Evolutionary conservation across 2,888 invertebrate species (phyloP).

Genomic region (Scaptomyza cyrtandrae): DNA sequence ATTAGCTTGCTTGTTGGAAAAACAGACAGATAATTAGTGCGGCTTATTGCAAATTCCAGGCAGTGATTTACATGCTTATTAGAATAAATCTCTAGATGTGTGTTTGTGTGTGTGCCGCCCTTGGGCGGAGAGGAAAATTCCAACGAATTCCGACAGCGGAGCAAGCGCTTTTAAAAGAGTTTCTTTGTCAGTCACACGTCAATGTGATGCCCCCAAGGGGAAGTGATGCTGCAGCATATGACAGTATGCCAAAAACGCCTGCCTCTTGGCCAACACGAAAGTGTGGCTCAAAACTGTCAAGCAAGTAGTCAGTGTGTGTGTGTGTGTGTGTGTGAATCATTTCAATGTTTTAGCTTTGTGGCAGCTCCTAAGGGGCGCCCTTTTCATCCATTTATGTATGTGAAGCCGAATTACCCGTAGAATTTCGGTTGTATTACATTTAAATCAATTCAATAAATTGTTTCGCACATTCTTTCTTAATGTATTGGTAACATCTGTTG

Average conservation of each 20-base stretch:
- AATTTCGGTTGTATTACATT: slow-evolving; percentile 22
- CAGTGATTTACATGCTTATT: slow-evolving; percentile 28
- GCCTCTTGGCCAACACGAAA: slow-evolving; percentile 21
- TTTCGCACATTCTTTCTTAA: not conserved
- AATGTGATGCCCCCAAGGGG: slow-evolving; percentile 8
- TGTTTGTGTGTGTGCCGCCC: no score
- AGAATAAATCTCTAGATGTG: slow-evolving; percentile 27
- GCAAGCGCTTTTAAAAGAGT: slow-evolving; percentile 18
- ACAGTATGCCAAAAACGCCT: slow-evolving; percentile 18
- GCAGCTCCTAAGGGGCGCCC: slow-evolving; percentile 11
- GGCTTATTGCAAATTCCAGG: slow-evolving; percentile 24
- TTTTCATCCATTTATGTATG: not conserved
- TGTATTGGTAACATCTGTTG: slow-evolving; percentile 43
- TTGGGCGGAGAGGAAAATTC: slow-evolving; percentile 20
- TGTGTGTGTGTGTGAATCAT: slow-evolving; percentile 10
- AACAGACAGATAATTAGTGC: slow-evolving; percentile 8
- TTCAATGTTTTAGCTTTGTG: slow-evolving; percentile 11
- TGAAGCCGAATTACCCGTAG: not conserved
- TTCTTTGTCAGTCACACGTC: slow-evolving; percentile 40
- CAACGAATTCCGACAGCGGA: slow-evolving; percentile 18
- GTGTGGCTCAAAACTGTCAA: slow-evolving; percentile 4
- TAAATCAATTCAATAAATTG: slow-evolving; percentile 26
- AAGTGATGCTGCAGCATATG: slow-evolving; percentile 18
- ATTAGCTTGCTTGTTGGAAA: not conserved
- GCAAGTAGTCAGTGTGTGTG: slow-evolving; percentile 14